Base-by-base conservation (phyloP, 2,797 vertebrate species). In the Malurus leucopterus region DNA sequence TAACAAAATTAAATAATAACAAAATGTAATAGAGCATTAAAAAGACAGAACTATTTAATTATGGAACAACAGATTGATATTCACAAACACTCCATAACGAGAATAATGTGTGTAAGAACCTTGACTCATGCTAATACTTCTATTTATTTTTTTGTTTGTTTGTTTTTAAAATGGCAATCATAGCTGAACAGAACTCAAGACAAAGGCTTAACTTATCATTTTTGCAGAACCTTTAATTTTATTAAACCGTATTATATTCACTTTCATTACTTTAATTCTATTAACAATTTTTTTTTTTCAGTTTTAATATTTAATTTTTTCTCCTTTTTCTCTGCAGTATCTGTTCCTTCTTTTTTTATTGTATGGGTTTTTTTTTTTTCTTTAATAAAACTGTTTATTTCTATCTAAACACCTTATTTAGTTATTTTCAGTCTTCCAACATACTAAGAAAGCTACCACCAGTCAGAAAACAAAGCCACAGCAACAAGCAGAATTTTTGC, bases 1-100 rank as follows among this genome's bases (percentile, higher is more conserved):
- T 84, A 87, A 85, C 27, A 70, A 77, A 94, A 95, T 87, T 65
- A 93, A 88, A 92, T 86, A 86, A 94, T 64, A 89, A 83, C 72
- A 13, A 93, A 90, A 89, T 59, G 71, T 40, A 91, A 92, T 34
- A 75, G 41, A 95, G 47, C 41, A 92, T 79, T 92, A 82, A 95
- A 94, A 91, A 90, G 38, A 82, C 76, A 85, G 65, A 91, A 75
- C 17, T 76, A 61, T 88, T 51, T 71, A 95, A 88, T 92, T 92
- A 95, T 63, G 29, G 50, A 95, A 89, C 65, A 89, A 73, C 46
- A 92, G 32, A 78, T 30, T 73, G 71, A 65, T 77, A 86, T 84
- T 93, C 90, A 89, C 27, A 83, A 88, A 77, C 64, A 59, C 22
- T 94, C 30, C 36, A 75, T 86, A 75, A 81, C 82, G 24, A 90